phyloP scores from a whole-genome alignment of 2,888 invertebrate species.

The Diplolepis rosae region DNA sequence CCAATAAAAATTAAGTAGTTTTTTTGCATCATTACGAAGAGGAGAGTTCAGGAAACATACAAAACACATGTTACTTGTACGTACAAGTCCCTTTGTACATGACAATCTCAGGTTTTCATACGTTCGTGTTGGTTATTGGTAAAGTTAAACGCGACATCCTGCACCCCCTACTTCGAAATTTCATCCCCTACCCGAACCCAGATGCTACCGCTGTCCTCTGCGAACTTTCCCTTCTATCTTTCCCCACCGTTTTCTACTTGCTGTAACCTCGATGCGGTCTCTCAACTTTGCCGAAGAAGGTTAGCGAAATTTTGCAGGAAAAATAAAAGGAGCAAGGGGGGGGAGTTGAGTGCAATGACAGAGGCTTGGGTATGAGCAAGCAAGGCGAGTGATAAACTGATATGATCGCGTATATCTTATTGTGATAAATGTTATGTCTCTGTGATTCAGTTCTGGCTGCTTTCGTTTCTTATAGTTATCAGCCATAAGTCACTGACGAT shows the following conservation, averaged over 20 bases:
- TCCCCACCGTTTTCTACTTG: constrained; percentile 18
- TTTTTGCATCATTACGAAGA: neutral
- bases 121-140: constrained; percentile 68
- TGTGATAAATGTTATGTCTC: constrained; percentile 26
- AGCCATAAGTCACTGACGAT: constrained; percentile 20
- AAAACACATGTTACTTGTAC: constrained; percentile 2
- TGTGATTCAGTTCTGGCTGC: constrained; percentile 22
- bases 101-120: constrained; percentile 25
- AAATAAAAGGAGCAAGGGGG: constrained; percentile 20
- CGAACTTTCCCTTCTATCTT: constrained; percentile 8
- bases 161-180: constrained; percentile 47
- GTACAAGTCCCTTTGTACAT: constrained; percentile 7
- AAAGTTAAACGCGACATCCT: constrained; percentile 71
- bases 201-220: constrained; percentile 45
- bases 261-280: constrained; percentile 44
- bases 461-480: constrained; percentile 24
- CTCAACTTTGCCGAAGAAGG: constrained; percentile 41
- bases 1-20: neutral
- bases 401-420: constrained; percentile 22
- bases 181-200: constrained; percentile 48
- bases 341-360: neutral
- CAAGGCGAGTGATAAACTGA: constrained; percentile 18
- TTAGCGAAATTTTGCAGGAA: constrained; percentile 21
- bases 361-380: neutral
- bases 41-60: neutral